phyloP scores from a whole-genome alignment of 2,797 vertebrate genomes.

The Choloepus didactylus region DNA sequence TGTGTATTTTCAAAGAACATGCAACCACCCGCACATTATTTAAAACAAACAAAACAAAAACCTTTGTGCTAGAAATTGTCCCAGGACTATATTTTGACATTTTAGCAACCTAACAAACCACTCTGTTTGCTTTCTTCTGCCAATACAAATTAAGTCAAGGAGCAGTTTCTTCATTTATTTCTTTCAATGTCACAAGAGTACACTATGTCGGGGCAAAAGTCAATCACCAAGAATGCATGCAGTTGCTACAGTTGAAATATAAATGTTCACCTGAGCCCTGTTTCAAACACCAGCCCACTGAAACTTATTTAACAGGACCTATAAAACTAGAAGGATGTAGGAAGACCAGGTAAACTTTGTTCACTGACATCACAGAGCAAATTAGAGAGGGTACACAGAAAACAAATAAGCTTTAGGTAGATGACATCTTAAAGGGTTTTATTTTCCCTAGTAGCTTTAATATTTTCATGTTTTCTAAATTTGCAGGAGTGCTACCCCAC shows the following conservation, averaged over 20 bases:
- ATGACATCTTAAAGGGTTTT: neutral
- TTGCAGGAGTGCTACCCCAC: slow-evolving; percentile 65
- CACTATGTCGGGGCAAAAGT: slow-evolving; percentile 73
- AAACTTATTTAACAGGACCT: slow-evolving; percentile 54
- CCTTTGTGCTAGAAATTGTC: slow-evolving; percentile 68
- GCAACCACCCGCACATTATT: slow-evolving; percentile 56
- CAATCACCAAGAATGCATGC: slow-evolving; percentile 64
- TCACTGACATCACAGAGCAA: slow-evolving; percentile 6
- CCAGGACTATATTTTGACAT: slow-evolving; percentile 71
- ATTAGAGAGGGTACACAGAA: slow-evolving; percentile 19
- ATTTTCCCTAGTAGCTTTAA: slow-evolving; percentile 38
- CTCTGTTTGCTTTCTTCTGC: slow-evolving; percentile 67
- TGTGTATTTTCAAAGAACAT: slow-evolving; percentile 58
- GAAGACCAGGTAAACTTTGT: slow-evolving; percentile 40
- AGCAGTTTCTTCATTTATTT: slow-evolving; percentile 75
- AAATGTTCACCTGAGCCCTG: slow-evolving; percentile 42
- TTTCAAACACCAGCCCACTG: slow-evolving; percentile 45
- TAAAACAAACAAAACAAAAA: slow-evolving; percentile 39
- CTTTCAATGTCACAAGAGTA: slow-evolving; percentile 74
- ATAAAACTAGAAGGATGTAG: slow-evolving; percentile 28
- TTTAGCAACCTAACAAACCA: slow-evolving; percentile 77
- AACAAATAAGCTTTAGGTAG: slow-evolving; percentile 43
- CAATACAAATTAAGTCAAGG: slow-evolving; percentile 75
- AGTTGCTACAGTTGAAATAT: slow-evolving; percentile 51
- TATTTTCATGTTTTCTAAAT: slow-evolving; percentile 47